Base-by-base conservation (phyloP, 2,113 vertebrate species). In the Planiliza haematocheilus region DNA sequence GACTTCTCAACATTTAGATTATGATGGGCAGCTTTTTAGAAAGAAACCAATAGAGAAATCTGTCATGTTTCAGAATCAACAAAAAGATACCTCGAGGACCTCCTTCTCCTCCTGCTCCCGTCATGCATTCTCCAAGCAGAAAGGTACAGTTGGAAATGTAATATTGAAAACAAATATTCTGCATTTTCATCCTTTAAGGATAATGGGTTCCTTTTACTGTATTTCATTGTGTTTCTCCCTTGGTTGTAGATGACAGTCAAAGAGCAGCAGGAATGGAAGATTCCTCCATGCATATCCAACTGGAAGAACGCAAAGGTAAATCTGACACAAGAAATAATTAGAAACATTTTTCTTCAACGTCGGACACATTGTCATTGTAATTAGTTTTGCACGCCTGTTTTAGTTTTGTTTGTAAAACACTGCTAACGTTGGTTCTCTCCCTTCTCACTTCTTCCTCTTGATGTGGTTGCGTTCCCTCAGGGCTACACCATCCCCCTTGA, bases 251-350 rank as follows among this genome's bases (percentile, higher is more conserved):
- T 99, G 97, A 99, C 97, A 0, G 98, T 99, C 24, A 99, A 99
- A 76, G 98, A 99, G 84, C 98, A 99, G 63, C 97, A 99, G 66
- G 98, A 99, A 53, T 99, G 98, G 98, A 99, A 98, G 93, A 99
- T 99, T 91, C 97, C 97, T 83, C 97, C 97, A 0, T 99, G 97
- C 88, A 99, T 99, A 91, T 99, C 98, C 83, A 99, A 99, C 91
- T 99, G 98, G 97, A 99, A 99, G 91, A 99, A 99, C 65, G 97
- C 97, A 48, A 99, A 99, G 96, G 97, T 99, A 94, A 30, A 89
- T 3, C 24, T 7, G 10, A 41, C 16, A 4, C 11, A 8, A 30
- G 1, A 39, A n/a, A 50, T 13, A 20, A 62, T 18, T 38, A 1
- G 1, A 67, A 17, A 8, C 18, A 4, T 21, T 34, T 38, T 10